Base-by-base conservation (phyloP, 2,888 invertebrate species). In the Oscheius myriophilus region DNA sequence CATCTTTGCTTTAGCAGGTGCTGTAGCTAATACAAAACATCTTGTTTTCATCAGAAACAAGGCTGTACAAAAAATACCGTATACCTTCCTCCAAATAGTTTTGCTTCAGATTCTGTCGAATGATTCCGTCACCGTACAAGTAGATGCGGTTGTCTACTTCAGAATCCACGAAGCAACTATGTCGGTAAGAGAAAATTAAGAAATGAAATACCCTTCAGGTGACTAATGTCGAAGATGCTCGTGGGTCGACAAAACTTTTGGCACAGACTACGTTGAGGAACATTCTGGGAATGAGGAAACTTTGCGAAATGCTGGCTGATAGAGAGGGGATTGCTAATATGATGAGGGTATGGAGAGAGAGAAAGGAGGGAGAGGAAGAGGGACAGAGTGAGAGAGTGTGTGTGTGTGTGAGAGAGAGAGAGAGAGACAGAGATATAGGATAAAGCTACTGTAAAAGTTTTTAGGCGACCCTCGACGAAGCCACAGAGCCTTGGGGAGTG, bases 51-150 rank as follows among this genome's bases (percentile, higher is more conserved):
- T n/a, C n/a, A 33, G 9, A 33, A 33, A 3, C 9, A 33, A 33
- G 6, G 6, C 21, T 49, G 2, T 18, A 11, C 18, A 49, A 21
- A 49, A 49, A 18, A 16, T 14, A 43, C 12, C n/a, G 45, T 12
- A 14, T 43, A 14, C n/a, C 45, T 33, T 33, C 33, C 33, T 6
- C 3, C 33, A 33, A 6, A 33, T 6, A 33, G 9, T 3, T 3
- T 33, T 33, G 33, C 2, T 70, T 33, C 51, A 72, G 71, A 79
- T 81, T 67, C 73, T 81, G 0, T 81, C 80, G 9, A 78, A 95
- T 88, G 96, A 97, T 89, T 94, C 94, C 67, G 96, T 97, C 66
- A 97, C 96, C 0, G 96, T 97, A 4, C 94, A 95, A 2, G 96
- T 97, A 58, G 96, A 97, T 87, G 96, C 96, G 21, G 90, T 90